Evolutionary conservation across 1,140 invertebrate species (phyloP).

Genomic region (Phocides pigmalion): DNA sequence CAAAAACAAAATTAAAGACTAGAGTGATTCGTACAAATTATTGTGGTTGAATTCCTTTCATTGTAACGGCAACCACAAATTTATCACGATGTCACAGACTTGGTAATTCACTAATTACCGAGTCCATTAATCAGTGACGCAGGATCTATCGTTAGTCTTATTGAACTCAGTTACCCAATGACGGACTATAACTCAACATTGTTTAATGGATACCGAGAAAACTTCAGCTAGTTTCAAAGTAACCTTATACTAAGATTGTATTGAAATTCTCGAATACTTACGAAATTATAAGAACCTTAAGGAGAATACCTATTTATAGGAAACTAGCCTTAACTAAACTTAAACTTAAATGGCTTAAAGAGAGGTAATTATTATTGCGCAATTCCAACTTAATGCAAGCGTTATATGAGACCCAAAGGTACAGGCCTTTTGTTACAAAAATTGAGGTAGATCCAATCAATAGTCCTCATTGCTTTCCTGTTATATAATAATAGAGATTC

Average conservation of each 20-base stretch:
- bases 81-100: constrained; percentile 20
- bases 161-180: constrained; percentile 15
- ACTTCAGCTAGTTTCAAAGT: background rate
- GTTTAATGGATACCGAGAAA: constrained; percentile 7
- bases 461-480: too few relatives aligned
- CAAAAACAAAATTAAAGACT: background rate
- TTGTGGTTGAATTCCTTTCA: constrained; percentile 9
- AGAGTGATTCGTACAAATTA: background rate
- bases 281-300: too few relatives aligned
- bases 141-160: constrained; percentile 17
- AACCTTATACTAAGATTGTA: background rate
- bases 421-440: too few relatives aligned
- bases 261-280: too few relatives aligned
- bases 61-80: constrained; percentile 1
- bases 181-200: constrained; percentile 17
- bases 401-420: too few relatives aligned
- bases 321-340: too few relatives aligned
- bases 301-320: too few relatives aligned
- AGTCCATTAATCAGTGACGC: constrained; percentile 8
- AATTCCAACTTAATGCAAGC: too few relatives aligned
- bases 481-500: too few relatives aligned
- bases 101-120: constrained; percentile 21
- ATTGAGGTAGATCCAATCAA: too few relatives aligned
- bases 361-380: too few relatives aligned
- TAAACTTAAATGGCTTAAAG: too few relatives aligned